Evolutionary conservation across 2,888 invertebrate species (phyloP), one percentile per base, ranked within the genome.

Genomic region (Silvanus unidentatus): DNA sequence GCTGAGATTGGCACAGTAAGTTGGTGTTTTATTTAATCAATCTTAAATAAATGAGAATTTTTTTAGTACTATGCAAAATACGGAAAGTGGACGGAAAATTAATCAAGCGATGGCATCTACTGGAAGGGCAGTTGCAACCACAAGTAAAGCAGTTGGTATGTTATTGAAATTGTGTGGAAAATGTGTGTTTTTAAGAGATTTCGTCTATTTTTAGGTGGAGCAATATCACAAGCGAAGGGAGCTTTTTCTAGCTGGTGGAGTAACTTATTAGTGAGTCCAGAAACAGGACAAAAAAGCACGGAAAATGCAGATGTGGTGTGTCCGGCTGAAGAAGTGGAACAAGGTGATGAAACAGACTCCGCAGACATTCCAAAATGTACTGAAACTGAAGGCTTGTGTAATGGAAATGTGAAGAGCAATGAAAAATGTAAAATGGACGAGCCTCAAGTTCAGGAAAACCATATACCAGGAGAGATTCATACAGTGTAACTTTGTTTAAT

Each of bases 21-120:
- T n/a, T n/a, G n/a, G n/a, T 82, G 87, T 79, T 42, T 6, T 42
- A 13, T 15, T 11, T 22, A 22, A 22, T 5, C 22, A 22, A 22
- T 22, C 11, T 32, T 30, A 40, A 40, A 37, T 28, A 28, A 9
- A 28, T 9, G 28, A 10, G 28, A 10, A 8, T 42, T 43, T 53
- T 69, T 73, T 29, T 65, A 95, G 95, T 66, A 91, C 93, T 13
- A 92, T 96, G 87, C 92, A 94, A 60, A 92, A 86, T 63, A 89
- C 92, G 29, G 96, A 96, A 71, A 85, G 93, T 56, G 95, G 95
- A 0, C 80, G 94, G 43, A 94, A 94, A 72, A 77, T 96, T 49
- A 94, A 93, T 62, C 92, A 93, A 65, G 95, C 95, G 1, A 91
- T 96, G 69, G 84, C 84, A 42, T 88, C 86, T 49, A 95, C 96